Percentiles rank a stretch among this genome's conserved stretches.
These are phyloP conservation scores for Pycnomerus fuliginosus DNA, from an alignment of 2,888 invertebrate species.

Conservation along the genomic window DNA sequence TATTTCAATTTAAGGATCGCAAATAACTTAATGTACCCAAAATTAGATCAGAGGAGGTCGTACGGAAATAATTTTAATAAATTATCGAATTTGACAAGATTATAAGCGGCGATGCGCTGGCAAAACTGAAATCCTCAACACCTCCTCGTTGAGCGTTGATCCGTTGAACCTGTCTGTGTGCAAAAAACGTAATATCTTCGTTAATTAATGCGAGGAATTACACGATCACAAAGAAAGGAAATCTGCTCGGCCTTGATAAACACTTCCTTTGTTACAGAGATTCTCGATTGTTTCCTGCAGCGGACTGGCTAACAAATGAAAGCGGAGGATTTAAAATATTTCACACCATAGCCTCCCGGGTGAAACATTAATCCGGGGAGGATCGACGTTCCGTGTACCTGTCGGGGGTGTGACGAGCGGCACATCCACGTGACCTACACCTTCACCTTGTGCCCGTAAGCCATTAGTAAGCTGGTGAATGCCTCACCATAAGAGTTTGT, in stretches of 20 bases:
- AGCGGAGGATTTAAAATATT: not conserved
- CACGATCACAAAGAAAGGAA: conserved; percentile 16
- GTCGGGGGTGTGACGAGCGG: conserved; percentile 1
- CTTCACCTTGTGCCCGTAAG: conserved; percentile 13
- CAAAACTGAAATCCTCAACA: too few species aligned
- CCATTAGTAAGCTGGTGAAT: conserved; percentile 9
- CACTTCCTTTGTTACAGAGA: conserved; percentile 14
- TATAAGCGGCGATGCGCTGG: too few species aligned
- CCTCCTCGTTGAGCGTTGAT: too few species aligned
- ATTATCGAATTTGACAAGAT: too few species aligned
- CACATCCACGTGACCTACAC: conserved; percentile 11
- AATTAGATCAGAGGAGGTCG: too few species aligned
- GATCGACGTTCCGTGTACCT: conserved; percentile 4
- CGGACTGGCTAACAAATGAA: not conserved
- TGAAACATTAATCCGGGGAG: conserved; percentile 8
- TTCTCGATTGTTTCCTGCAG: conserved; percentile 9
- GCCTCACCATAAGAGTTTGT: conserved; percentile 8
- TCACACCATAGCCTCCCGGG: not conserved
- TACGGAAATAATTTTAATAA: too few species aligned
- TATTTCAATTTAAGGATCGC: too few species aligned
- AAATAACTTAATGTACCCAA: too few species aligned
- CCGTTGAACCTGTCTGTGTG: conserved; percentile 7
- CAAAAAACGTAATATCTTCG: conserved; percentile 6
- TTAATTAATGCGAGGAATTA: conserved; percentile 16
- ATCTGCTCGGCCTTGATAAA: conserved; percentile 18